A percentile compares a stretch with the other conserved stretches of the same genome.
Conservation (phyloP, 2,113 vertebrate species). For the Xiphorhynchus elegans region DNA sequence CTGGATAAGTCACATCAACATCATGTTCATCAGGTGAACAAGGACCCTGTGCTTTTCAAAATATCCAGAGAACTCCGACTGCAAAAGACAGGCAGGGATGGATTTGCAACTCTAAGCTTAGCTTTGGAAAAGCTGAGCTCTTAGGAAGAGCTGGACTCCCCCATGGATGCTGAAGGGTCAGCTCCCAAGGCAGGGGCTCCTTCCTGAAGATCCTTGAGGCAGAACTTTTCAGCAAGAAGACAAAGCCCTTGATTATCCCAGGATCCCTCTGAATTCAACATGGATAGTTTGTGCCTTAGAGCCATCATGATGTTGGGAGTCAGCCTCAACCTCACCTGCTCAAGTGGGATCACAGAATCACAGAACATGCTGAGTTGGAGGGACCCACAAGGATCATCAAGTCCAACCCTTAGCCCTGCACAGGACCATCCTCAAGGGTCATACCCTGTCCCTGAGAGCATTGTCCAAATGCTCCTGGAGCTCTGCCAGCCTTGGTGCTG, state of each 20-base stretch:
- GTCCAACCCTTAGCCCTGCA: too few species aligned
- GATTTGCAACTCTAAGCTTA: neutral
- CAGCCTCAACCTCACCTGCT: neutral
- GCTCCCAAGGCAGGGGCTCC: neutral
- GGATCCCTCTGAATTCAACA: neutral
- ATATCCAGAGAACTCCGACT: neutral
- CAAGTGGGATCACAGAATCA: too few species aligned
- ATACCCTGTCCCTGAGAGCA: too few species aligned
- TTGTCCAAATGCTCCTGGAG: too few species aligned
- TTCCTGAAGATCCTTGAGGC: neutral
- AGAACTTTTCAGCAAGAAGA: neutral
- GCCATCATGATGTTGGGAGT: accelerated
- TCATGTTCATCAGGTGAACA: neutral
- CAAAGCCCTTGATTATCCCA: neutral
- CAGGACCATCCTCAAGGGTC: too few species aligned
- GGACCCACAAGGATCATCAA: too few species aligned
- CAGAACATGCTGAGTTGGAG: too few species aligned
- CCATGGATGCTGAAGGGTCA: too few species aligned
- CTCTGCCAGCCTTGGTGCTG: too few species aligned
- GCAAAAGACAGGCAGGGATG: neutral
- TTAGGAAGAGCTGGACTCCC: neutral
- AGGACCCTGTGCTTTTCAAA: neutral
- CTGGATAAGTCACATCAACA: accelerated
- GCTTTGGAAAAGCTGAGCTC: neutral
- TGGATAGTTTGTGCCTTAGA: too few species aligned